Conservation (phyloP, 2,113 vertebrate species). For the Syrmaticus mikado region DNA sequence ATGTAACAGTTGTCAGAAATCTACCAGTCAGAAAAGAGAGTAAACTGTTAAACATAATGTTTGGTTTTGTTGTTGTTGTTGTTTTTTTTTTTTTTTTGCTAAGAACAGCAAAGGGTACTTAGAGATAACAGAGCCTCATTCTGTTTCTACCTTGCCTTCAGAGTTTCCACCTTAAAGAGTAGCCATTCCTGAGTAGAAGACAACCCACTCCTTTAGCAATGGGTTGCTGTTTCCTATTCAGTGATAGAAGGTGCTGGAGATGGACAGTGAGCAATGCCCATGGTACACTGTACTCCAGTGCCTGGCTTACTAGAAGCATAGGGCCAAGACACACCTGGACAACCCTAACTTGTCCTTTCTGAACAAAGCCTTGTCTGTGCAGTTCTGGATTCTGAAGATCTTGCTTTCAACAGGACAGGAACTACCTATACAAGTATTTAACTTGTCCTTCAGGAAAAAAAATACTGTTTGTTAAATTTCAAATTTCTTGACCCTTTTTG, state of each 20-base stretch:
- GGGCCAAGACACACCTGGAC: background rate
- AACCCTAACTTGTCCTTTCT: background rate
- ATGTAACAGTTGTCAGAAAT: background rate
- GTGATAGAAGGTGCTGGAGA: background rate
- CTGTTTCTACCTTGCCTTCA: background rate
- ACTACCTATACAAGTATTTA: background rate
- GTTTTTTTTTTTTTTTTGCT: background rate
- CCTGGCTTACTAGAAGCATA: background rate
- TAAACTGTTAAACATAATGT: background rate
- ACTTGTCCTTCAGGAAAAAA: background rate
- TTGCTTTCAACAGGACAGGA: background rate
- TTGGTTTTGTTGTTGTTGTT: background rate
- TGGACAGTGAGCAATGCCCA: background rate
- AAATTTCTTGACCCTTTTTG: background rate
- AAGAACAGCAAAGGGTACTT: background rate
- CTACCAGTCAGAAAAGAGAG: background rate
- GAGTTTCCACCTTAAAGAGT: background rate
- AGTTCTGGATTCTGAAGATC: background rate
- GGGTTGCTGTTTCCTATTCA: background rate
- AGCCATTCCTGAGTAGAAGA: background rate
- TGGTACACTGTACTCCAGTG: too few species aligned
- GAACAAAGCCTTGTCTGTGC: background rate
- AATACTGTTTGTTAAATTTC: background rate
- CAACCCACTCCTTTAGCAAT: background rate
- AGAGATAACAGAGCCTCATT: background rate